Evolutionary conservation across 2,797 vertebrate genomes (phyloP).

Genomic region (Danio albolineatus): DNA sequence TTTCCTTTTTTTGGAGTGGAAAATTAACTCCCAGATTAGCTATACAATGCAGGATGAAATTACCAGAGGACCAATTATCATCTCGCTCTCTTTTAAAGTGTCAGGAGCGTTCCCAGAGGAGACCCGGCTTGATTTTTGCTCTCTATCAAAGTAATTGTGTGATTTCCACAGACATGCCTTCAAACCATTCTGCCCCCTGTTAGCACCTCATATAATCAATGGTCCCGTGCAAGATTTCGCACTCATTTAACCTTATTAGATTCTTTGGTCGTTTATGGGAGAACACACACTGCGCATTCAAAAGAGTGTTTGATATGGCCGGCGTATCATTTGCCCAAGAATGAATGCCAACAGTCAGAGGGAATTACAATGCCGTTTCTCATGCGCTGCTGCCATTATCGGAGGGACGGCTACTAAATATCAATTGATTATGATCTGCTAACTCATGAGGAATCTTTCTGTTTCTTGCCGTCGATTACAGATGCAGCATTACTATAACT

Average conservation of each 20-base stretch:
- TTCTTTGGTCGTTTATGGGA: conserved; percentile 60
- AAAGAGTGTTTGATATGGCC: conserved; percentile 34
- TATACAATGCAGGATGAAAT: conserved; percentile 84
- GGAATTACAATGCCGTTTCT: background rate
- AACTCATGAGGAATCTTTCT: conserved; percentile 5
- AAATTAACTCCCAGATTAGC: conserved; percentile 96
- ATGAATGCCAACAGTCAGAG: background rate
- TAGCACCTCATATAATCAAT: conserved; percentile 77
- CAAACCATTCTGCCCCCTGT: conserved; percentile 82
- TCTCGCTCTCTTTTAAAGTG: conserved; percentile 78
- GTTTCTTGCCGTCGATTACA: conserved; percentile 77
- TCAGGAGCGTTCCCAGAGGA: conserved; percentile 80
- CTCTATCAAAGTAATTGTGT: conserved; percentile 82
- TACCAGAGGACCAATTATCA: conserved; percentile 85
- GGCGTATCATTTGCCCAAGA: conserved; percentile 41
- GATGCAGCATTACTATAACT: conserved; percentile 98
- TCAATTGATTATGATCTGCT: conserved; percentile 27
- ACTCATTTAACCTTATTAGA: conserved; percentile 70
- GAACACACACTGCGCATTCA: conserved; percentile 65
- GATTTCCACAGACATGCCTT: conserved; percentile 79
- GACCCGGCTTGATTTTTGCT: conserved; percentile 72
- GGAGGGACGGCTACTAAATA: background rate
- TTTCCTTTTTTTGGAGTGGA: conserved; percentile 87
- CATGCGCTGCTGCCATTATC: background rate
- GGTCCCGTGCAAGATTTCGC: conserved; percentile 73